Evolutionary conservation across 92 coral and sea anemone species (phyloP).

Genomic region (Umimayanthus chanpuru): DNA sequence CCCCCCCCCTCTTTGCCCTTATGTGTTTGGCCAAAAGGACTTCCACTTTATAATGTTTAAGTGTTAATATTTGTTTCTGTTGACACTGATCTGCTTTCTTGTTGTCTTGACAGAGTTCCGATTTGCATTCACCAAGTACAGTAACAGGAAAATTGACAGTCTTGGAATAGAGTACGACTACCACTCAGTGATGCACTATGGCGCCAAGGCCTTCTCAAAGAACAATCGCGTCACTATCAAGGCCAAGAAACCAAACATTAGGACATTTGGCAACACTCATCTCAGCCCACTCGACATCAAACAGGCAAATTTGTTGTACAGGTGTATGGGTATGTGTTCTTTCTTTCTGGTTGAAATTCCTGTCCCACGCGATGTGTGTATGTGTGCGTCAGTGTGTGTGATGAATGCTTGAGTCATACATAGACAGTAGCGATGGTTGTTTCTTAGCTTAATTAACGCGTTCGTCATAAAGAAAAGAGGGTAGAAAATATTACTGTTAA

Average conservation of each 20-base stretch:
- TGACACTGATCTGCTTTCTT: neutral
- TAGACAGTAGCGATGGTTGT: neutral
- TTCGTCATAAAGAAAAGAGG: no score
- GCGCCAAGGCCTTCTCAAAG: conserved; percentile 67
- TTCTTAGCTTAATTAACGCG: neutral
- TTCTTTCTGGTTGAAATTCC: neutral
- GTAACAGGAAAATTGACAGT: conserved; percentile 67
- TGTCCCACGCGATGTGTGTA: neutral
- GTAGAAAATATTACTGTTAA: no score
- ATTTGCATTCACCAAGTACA: conserved; percentile 76
- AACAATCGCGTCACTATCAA: conserved; percentile 71
- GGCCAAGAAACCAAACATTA: conserved; percentile 62
- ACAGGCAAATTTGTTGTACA: conserved; percentile 82
- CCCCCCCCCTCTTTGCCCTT: no score
- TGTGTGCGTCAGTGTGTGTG: neutral
- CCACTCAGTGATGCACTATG: conserved; percentile 93
- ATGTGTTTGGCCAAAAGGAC: no score
- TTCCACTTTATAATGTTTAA: no score
- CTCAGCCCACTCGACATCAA: conserved; percentile 81
- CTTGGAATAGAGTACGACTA: conserved; percentile 81
- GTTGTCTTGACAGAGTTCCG: conserved; percentile 57
- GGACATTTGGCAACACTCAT: conserved; percentile 78
- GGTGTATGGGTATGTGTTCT: conserved; percentile 68
- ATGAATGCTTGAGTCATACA: neutral
- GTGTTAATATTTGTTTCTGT: neutral